Base-by-base conservation (phyloP, 2,888 invertebrate species). In the Polyommatus iphigenia region DNA sequence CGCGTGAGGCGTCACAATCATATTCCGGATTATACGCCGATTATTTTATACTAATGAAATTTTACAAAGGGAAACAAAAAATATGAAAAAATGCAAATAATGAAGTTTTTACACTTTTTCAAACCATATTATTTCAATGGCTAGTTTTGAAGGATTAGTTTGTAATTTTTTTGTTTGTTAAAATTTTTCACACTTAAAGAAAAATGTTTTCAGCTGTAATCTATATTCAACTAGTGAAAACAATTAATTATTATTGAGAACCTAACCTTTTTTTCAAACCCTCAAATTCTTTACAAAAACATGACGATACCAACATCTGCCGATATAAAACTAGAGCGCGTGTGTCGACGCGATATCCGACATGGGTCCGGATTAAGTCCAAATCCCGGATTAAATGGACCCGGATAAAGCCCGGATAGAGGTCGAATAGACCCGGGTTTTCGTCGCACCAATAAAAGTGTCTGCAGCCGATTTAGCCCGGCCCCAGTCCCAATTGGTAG, bases 351-450 rank as follows among this genome's bases (percentile, higher is more conserved):
- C 95, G 95, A 95, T 94, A 95, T 94, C 95, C 95, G 94, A 95
- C 95, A 95, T 94, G 95, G 95, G 95, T 94, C 88, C 93, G 95
- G 95, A 95, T 95, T 95, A 95, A 94, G 94, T 94, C 91, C 91
- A 92, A 94, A 94, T 94, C 94, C 92, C 85, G 94, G 94, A 94
- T 94, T 94, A 94, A 93, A 86, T 88, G 87, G 86, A 88, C 83
- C 89, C 86, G 88, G 93, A 92, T 92, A 92, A 93, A 92, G 88
- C 86, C 87, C 88, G 91, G 90, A 89, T 89, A 50, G 50, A 54
- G 50, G 67, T 67, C 67, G 67, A 67, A 67, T 67, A 67, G 67
- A 67, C 67, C 67, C 67, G 67, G 67, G 67, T 32, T 94, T 94
- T 91, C 85, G 89, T 86, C 88, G 88, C 90, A 85, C 93, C 93